phyloP scores from a whole-genome alignment of 2,888 invertebrate genomes.

The Lasioglossum malachurum region DNA sequence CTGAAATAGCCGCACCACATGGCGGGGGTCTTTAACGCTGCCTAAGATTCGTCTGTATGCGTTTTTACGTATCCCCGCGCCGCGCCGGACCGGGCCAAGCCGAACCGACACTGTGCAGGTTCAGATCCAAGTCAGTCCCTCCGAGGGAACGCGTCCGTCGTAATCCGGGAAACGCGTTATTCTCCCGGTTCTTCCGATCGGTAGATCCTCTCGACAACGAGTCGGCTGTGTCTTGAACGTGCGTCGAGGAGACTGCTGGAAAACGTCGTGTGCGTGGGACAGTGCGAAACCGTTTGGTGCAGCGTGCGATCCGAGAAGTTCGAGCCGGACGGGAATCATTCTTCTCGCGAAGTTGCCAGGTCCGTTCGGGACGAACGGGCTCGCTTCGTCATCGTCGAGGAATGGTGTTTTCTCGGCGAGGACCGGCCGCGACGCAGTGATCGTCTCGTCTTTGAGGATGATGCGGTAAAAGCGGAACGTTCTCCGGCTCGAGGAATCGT shows the following conservation, averaged over 20 bases:
- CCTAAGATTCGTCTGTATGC: constrained; percentile 46
- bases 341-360: neutral
- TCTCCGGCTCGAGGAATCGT: neutral
- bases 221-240: neutral
- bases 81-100: neutral
- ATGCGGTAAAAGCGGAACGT: neutral
- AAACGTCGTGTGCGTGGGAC: constrained; percentile 21
- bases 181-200: neutral
- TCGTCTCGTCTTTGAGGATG: neutral
- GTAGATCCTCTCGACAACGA: neutral
- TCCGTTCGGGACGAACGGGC: neutral
- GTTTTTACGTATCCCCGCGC: constrained; percentile 45
- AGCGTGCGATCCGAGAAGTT: neutral
- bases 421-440: neutral
- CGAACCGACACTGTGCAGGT: constrained; percentile 25
- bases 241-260: neutral
- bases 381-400: neutral
- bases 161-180: constrained; percentile 4
- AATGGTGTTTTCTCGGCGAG: neutral
- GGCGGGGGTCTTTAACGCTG: constrained; percentile 78
- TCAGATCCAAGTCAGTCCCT: constrained; percentile 33
- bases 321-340: neutral
- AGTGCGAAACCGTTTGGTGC: constrained; percentile 27
- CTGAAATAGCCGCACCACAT: constrained; percentile 83
- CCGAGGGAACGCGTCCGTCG: constrained; percentile 26